These are phyloP conservation scores for Percopsis omiscomaycus DNA, from an alignment of 2,797 vertebrate genomes.

Conservation along the genomic window DNA sequence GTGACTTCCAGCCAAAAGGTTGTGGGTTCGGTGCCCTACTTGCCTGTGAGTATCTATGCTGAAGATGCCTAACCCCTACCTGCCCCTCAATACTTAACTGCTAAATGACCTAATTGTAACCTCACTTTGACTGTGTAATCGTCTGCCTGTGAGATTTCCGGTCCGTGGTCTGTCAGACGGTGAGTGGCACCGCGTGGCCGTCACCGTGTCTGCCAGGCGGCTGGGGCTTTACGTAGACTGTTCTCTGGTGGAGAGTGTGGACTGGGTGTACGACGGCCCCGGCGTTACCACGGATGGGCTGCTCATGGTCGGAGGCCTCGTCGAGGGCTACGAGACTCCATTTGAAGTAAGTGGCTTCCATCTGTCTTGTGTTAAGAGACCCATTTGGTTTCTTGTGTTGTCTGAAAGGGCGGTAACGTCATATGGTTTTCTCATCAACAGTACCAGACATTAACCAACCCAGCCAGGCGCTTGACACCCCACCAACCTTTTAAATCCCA, in stretches of 20 bases:
- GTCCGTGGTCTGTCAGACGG: constrained; percentile 79
- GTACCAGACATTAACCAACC: not conserved
- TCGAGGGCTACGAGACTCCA: constrained; percentile 82
- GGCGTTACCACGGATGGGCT: constrained; percentile 80
- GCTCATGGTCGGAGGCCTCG: constrained; percentile 82
- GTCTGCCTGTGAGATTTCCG: constrained; percentile 77
- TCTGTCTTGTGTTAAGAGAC: not conserved
- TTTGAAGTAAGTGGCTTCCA: constrained; percentile 78
- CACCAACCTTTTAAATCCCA: not conserved
- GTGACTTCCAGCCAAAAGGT: too few relatives aligned
- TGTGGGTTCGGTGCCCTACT: too few relatives aligned
- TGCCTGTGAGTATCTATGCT: too few relatives aligned
- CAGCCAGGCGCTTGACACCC: not conserved
- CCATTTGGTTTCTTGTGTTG: not conserved
- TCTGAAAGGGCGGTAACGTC: too few relatives aligned
- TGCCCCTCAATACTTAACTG: too few relatives aligned
- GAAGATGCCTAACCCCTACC: too few relatives aligned
- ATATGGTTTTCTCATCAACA: too few relatives aligned
- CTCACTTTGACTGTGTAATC: not conserved
- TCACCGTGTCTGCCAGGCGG: constrained; percentile 78
- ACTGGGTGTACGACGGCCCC: constrained; percentile 82
- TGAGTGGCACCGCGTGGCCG: constrained; percentile 81
- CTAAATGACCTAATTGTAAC: not conserved
- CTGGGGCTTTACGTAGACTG: constrained; percentile 86
- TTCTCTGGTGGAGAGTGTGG: constrained; percentile 80